These are phyloP conservation scores for Drosophila persimilis DNA, from an alignment of 1,140 invertebrate genomes.

Conservation along the genomic window DNA sequence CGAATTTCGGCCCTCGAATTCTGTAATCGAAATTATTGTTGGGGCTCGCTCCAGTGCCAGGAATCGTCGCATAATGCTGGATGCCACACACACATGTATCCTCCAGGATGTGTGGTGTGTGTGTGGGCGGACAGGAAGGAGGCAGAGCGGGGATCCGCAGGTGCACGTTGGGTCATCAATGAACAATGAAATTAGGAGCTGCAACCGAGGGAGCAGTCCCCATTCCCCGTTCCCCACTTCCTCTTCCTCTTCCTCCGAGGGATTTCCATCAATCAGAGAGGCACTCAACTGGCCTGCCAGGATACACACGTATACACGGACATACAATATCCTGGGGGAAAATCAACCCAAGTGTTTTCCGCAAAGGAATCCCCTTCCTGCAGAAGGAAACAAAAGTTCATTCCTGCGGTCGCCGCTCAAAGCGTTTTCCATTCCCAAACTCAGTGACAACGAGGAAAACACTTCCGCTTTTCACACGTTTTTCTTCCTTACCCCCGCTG, in stretches of 20 bases:
- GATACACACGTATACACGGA: neutral
- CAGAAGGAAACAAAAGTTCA: conserved; percentile 39
- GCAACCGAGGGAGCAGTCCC: neutral
- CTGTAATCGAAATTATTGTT: conserved; percentile 74
- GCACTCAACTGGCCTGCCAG: conserved; percentile 38
- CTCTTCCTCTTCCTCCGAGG: neutral
- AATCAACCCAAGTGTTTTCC: conserved; percentile 36
- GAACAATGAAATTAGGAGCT: conserved; percentile 48
- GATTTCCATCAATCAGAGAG: conserved; percentile 30
- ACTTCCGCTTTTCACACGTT: conserved; percentile 74
- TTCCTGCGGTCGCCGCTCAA: conserved; percentile 39
- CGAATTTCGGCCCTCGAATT: conserved; percentile 41
- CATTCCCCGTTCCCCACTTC: no score
- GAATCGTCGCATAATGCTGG: conserved; percentile 19
- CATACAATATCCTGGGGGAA: conserved; percentile 24
- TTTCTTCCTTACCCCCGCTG: conserved; percentile 5
- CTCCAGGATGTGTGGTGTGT: neutral
- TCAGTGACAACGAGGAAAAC: conserved; percentile 52
- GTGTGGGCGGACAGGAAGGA: neutral
- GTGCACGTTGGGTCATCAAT: conserved; percentile 28
- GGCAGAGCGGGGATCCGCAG: neutral
- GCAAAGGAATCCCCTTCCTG: conserved; percentile 25
- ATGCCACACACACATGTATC: neutral
- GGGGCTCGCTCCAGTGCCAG: conserved; percentile 17
- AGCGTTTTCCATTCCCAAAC: conserved; percentile 32